phyloP scores from a whole-genome alignment of 37 sponge, comb jelly and placozoan species.

The Hexactinellida sp. region DNA sequence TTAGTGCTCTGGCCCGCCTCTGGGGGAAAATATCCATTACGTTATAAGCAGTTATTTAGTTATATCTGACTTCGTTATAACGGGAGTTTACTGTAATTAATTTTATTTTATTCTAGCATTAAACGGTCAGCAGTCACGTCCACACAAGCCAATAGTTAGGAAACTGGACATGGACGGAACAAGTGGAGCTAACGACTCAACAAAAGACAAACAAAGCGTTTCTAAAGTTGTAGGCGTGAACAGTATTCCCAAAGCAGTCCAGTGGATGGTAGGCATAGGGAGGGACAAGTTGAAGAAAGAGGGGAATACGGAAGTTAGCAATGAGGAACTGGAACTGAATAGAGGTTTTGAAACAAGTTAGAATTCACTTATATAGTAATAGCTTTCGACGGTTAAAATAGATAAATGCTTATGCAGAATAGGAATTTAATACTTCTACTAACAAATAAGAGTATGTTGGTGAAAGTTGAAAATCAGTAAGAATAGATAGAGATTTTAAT shows the following conservation, averaged over 20 bases:
- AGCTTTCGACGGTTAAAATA: background rate
- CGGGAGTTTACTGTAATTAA: no score
- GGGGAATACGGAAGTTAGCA: background rate
- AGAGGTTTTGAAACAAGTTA: no score
- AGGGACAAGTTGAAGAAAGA: background rate
- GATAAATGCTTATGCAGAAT: background rate
- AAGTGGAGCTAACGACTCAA: background rate
- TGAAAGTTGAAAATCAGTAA: no score
- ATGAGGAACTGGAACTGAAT: background rate
- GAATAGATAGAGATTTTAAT: no score
- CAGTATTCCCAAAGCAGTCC: constrained; percentile 4
- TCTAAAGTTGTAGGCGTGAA: background rate
- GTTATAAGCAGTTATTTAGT: no score
- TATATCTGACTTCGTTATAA: no score
- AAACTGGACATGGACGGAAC: background rate
- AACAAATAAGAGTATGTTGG: no score
- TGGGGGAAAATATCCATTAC: no score
- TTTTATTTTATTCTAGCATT: background rate
- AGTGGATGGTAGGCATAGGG: background rate
- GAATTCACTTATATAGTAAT: background rate
- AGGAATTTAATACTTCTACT: no score
- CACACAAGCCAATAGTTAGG: background rate
- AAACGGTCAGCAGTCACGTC: background rate
- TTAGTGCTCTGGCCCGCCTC: no score
- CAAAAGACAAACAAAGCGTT: background rate